Evolutionary conservation across 2,888 invertebrate genomes (phyloP), one percentile per base, ranked within the genome.

Genomic region (Nymphalis urticae): DNA sequence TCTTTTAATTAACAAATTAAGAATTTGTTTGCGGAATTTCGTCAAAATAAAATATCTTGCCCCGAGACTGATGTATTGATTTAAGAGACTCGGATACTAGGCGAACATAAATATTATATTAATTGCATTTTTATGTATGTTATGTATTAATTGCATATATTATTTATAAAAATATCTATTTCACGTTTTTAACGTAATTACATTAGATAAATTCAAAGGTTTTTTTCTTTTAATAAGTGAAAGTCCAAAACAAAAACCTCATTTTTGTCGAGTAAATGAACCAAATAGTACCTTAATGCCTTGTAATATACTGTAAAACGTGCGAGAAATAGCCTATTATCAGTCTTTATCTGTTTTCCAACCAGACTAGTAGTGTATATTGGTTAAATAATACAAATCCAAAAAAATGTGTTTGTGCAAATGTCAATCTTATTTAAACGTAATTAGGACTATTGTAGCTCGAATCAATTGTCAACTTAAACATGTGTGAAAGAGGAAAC

Each of bases 251-350:
- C 51, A 59, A 32, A 36, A 27, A 17, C 53, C 42, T 62, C 59
- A 50, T 56, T 58, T 59, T 58, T 48, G 66, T 64, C 48, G 51
- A 19, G 65, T 64, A 72, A 65, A 54, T 64, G 68, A 56, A 66
- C 61, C 66, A 63, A 68, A 72, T 70, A 58, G 66, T 58, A 66
- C 53, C 70, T 56, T 66, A 66, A 70, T 72, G 54, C 53, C 50
- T 61, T 65, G 70, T 72, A 70, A 72, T 70, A 68, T 70, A 70
- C 68, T 72, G 70, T 68, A 72, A 70, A 70, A 61, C 66, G 62
- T 72, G 68, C 70, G 68, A 63, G 65, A 68, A 70, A 72, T 68
- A 65, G 72, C 70, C 68, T 70, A 72, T 72, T 72, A 72, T 72
- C 70, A 68, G 67, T 61, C 66, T 58, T 70, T 72, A 70, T 71